These are phyloP conservation scores for Chauna torquata DNA, from an alignment of 2,113 vertebrate genomes.

Conservation along the genomic window DNA sequence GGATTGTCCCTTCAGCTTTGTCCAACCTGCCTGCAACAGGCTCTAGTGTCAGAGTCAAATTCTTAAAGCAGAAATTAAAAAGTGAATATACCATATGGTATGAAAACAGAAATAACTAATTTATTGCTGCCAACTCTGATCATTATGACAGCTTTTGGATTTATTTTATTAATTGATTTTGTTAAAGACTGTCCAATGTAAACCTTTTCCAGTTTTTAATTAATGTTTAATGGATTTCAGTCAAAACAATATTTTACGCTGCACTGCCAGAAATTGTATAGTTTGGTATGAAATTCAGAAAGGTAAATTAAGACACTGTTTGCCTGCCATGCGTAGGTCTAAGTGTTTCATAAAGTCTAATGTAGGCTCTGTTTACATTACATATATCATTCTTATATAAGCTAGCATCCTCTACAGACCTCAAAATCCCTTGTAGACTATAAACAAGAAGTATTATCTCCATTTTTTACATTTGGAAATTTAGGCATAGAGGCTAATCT, in stretches of 20 bases:
- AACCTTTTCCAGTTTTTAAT: neutral
- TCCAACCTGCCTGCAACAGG: rapidly evolving
- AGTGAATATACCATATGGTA: neutral
- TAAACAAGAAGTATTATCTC: conserved; percentile 28
- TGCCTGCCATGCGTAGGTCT: neutral
- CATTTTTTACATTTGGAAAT: conserved; percentile 39
- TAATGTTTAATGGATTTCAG: neutral
- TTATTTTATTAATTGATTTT: neutral
- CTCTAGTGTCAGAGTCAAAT: neutral
- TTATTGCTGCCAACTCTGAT: neutral
- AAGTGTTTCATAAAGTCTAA: neutral
- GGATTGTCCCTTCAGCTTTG: neutral
- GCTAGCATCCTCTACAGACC: neutral
- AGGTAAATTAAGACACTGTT: neutral
- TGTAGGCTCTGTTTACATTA: neutral
- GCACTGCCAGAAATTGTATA: neutral
- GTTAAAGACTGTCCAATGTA: neutral
- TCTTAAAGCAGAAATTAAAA: neutral
- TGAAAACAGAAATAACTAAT: neutral
- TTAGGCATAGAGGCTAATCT: conserved; percentile 38
- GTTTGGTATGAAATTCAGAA: neutral
- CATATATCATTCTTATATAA: neutral
- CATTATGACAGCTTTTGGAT: neutral
- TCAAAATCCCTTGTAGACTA: conserved; percentile 15
- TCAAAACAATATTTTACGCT: neutral